Conservation (phyloP, 2,797 vertebrate genomes). For the Pelodytes ibericus region DNA sequence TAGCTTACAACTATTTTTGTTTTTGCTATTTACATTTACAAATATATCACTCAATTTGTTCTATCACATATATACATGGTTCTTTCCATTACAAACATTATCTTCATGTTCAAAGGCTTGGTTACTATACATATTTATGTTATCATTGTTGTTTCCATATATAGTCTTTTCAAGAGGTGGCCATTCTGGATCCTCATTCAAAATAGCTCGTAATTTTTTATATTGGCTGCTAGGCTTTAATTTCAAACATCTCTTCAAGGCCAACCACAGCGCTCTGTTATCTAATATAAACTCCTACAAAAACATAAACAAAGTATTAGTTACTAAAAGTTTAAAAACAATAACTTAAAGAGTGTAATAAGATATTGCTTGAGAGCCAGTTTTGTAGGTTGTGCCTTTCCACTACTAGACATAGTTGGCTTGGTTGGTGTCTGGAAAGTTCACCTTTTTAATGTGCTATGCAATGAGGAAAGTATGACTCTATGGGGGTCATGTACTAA, state of each 20-base stretch:
- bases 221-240: conserved; percentile 71
- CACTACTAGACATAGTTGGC: too few relatives aligned
- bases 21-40: not conserved
- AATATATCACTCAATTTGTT: not conserved
- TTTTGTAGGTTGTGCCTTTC: too few relatives aligned
- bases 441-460: too few relatives aligned
- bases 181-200: conserved; percentile 70
- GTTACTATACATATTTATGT: conserved; percentile 66
- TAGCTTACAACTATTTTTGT: not conserved
- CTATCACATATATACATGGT: not conserved
- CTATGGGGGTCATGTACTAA: too few relatives aligned
- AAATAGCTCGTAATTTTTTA: conserved; percentile 62
- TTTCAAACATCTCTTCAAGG: conserved; percentile 65
- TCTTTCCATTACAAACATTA: conserved; percentile 1
- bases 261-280: conserved; percentile 72
- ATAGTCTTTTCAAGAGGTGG: conserved; percentile 68
- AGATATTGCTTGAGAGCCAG: too few relatives aligned
- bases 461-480: too few relatives aligned
- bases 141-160: conserved; percentile 51
- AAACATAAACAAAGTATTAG: not conserved
- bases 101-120: conserved; percentile 70
- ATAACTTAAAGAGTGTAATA: too few relatives aligned
- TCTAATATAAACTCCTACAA: conserved; percentile 73
- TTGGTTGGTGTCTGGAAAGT: too few relatives aligned
- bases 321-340: too few relatives aligned